These are phyloP conservation scores for Biston betularia DNA, from an alignment of 2,888 invertebrate genomes.

Conservation along the genomic window DNA sequence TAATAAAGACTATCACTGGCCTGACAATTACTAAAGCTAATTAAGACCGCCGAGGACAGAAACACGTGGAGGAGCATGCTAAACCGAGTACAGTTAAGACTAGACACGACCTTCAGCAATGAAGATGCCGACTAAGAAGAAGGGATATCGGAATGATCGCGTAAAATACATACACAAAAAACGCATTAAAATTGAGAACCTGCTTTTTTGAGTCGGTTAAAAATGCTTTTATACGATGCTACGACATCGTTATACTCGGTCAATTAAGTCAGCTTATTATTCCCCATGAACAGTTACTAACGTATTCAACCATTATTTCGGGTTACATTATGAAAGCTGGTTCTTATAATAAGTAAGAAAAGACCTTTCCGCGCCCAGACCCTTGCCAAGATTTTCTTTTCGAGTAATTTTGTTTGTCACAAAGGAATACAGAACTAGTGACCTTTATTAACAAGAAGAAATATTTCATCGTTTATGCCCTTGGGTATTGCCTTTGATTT, in stretches of 20 bases:
- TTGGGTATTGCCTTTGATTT: slow-evolving; percentile 21
- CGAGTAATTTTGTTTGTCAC: slow-evolving; percentile 28
- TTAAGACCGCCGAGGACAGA: too few relatives aligned
- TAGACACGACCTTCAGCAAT: too few relatives aligned
- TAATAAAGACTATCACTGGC: too few relatives aligned
- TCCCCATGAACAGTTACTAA: slow-evolving; percentile 4
- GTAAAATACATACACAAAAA: too few relatives aligned
- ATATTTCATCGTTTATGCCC: slow-evolving; percentile 18
- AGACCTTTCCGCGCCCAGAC: slow-evolving; percentile 8
- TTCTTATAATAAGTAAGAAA: slow-evolving; percentile 14
- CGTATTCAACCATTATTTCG: slow-evolving; percentile 13
- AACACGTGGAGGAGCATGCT: too few relatives aligned
- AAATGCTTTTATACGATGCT: background rate
- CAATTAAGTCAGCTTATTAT: background rate
- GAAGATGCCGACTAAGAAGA: too few relatives aligned
- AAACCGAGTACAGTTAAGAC: too few relatives aligned
- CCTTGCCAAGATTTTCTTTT: slow-evolving; percentile 34
- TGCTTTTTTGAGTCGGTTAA: too few relatives aligned
- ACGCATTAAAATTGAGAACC: too few relatives aligned
- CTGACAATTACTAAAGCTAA: too few relatives aligned
- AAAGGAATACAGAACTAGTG: slow-evolving; percentile 28
- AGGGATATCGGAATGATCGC: too few relatives aligned
- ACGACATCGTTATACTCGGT: background rate
- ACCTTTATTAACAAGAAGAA: slow-evolving; percentile 29
- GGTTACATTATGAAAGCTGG: slow-evolving; percentile 13